Percentiles rank a stretch among this genome's conserved stretches.
Conservation (phyloP, 2,113 vertebrate species). For the Scopus umbretta region DNA sequence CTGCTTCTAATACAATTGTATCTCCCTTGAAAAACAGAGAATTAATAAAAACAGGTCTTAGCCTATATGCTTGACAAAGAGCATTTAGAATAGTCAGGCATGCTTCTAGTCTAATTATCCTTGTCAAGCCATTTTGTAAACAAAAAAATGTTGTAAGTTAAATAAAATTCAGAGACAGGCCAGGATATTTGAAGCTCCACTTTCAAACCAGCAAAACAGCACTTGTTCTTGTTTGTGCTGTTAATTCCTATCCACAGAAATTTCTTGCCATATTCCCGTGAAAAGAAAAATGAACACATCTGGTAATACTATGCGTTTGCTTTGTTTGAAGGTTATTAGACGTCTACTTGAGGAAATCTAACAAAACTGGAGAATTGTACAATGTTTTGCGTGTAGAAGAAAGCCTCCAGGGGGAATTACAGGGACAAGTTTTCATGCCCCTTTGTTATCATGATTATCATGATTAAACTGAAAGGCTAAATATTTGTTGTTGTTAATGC, state of each 20-base stretch:
- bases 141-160: neutral
- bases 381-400: neutral
- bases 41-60: conserved; percentile 24
- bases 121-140: neutral
- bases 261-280: rapidly evolving
- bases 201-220: neutral
- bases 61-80: neutral
- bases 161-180: neutral
- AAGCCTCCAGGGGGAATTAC: neutral
- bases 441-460: rapidly evolving
- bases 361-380: neutral
- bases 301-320: no score
- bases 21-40: neutral
- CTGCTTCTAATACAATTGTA: neutral
- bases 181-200: neutral
- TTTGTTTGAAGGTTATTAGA: neutral
- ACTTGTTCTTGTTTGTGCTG: neutral
- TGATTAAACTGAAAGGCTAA: neutral
- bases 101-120: neutral
- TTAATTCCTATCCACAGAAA: neutral
- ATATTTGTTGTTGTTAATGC: neutral
- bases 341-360: neutral
- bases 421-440: neutral
- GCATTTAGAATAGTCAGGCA: neutral
- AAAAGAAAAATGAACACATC: neutral